A percentile compares a stretch with the other conserved stretches of the same genome.
These are phyloP conservation scores for Galeruca laticollis DNA, from an alignment of 2,888 invertebrate species.

Conservation along the genomic window DNA sequence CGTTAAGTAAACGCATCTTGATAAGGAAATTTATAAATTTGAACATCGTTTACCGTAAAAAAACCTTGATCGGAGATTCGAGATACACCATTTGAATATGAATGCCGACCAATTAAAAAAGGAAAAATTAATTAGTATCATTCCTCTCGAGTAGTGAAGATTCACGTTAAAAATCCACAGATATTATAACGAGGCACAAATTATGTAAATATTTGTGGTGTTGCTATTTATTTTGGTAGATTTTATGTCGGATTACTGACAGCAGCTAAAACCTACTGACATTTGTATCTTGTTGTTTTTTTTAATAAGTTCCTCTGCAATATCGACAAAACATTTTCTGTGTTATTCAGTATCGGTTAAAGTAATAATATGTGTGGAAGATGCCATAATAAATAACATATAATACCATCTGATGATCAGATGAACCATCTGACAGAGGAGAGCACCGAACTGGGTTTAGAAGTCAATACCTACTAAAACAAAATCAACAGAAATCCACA, in stretches of 20 bases:
- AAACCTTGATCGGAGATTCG: conserved; percentile 11
- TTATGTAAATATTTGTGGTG: conserved; percentile 39
- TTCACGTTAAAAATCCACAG: conserved; percentile 28
- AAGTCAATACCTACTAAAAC: too few relatives aligned
- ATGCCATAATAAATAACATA: too few relatives aligned
- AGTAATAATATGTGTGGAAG: too few relatives aligned
- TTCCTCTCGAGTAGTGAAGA: conserved; percentile 27
- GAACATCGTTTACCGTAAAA: conserved; percentile 33
- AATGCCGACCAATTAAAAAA: conserved; percentile 37
- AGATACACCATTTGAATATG: conserved; percentile 35
- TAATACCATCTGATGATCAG: too few relatives aligned
- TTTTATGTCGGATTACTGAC: background rate
- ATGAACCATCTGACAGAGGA: too few relatives aligned
- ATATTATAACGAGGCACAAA: conserved; percentile 35
- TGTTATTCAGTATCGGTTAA: too few relatives aligned
- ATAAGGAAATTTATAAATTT: conserved; percentile 35
- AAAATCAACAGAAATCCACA: too few relatives aligned
- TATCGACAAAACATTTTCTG: too few relatives aligned
- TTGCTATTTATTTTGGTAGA: conserved; percentile 25
- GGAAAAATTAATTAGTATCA: conserved; percentile 32
- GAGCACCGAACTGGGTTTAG: too few relatives aligned
- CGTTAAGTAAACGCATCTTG: conserved; percentile 23
- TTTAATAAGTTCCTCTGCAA: background rate
- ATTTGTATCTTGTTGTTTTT: conserved; percentile 14
- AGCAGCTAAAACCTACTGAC: background rate